Evolutionary conservation across 2,888 invertebrate species (phyloP).

Genomic region (Leptodirus hochenwartii): DNA sequence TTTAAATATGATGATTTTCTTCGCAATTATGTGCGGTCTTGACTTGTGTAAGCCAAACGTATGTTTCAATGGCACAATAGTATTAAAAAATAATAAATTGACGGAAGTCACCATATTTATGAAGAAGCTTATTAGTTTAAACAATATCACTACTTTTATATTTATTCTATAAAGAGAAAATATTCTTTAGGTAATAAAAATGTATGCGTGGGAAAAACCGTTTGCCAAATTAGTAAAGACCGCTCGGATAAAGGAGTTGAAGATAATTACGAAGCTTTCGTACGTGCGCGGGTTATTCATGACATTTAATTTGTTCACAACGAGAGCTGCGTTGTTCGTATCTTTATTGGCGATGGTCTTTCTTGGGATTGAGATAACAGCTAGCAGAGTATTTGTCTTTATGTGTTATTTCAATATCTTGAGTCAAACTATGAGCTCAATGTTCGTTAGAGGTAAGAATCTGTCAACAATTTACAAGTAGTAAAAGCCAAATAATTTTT

Average conservation of each 20-base stretch:
- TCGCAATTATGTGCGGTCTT: too few species aligned
- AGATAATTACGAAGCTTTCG: slow-evolving; percentile 40
- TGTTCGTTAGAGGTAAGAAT: slow-evolving; percentile 36
- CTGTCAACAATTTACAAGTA: too few species aligned
- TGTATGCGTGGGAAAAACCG: slow-evolving; percentile 58
- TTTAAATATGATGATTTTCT: too few species aligned
- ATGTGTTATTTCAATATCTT: slow-evolving; percentile 35
- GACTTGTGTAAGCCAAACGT: too few species aligned
- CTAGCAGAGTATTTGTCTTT: slow-evolving; percentile 47
- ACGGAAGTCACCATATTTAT: too few species aligned
- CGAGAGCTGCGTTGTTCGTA: slow-evolving; percentile 58
- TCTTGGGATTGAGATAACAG: slow-evolving; percentile 38
- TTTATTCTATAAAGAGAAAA: too few species aligned
- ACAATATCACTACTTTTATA: too few species aligned
- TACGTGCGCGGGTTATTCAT: slow-evolving; percentile 47
- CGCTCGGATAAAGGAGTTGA: slow-evolving; percentile 35
- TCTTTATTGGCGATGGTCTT: slow-evolving; percentile 53
- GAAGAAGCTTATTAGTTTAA: too few species aligned
- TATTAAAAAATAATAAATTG: too few species aligned
- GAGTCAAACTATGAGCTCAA: slow-evolving; percentile 35
- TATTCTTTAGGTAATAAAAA: too few species aligned
- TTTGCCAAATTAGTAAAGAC: slow-evolving; percentile 42
- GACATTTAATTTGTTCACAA: slow-evolving; percentile 65
- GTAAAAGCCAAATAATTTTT: too few species aligned
- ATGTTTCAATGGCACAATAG: too few species aligned